Evolutionary conservation across 2,888 invertebrate genomes (phyloP).

Genomic region (Chymomyza fuscimana): DNA sequence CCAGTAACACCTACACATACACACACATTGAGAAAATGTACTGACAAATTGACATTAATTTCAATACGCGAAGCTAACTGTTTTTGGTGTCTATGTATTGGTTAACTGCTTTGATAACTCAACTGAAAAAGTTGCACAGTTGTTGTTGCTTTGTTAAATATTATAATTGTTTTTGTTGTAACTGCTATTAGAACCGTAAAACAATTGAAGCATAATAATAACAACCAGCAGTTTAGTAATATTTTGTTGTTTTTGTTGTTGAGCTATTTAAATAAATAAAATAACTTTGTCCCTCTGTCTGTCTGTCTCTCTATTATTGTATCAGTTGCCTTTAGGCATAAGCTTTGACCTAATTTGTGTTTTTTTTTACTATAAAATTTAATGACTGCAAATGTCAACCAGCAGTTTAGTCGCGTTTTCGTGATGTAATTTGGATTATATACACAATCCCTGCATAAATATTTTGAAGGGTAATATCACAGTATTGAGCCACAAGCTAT

Average conservation of each 20-base stretch:
- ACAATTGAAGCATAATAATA: conserved; percentile 27
- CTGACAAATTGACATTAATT: conserved; percentile 33
- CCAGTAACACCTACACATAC: conserved; percentile 24
- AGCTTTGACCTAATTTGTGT: no score
- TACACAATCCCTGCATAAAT: no score
- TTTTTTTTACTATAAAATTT: no score
- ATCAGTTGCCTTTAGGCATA: no score
- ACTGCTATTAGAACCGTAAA: conserved; percentile 1
- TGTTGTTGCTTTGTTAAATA: not conserved
- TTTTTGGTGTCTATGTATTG: conserved; percentile 7
- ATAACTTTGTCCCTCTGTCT: not conserved
- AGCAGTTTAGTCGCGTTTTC: no score
- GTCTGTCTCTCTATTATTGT: not conserved
- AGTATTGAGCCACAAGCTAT: no score
- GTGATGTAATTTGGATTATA: no score
- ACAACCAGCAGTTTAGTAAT: conserved; percentile 9
- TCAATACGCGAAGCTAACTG: conserved; percentile 20
- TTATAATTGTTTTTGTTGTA: not conserved
- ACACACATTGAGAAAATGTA: conserved; percentile 10
- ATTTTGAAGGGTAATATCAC: no score
- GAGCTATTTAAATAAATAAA: conserved; percentile 18
- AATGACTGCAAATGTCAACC: no score
- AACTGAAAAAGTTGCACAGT: not conserved
- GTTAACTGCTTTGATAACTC: conserved; percentile 12
- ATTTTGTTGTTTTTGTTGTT: not conserved